phyloP scores from a whole-genome alignment of 2,888 invertebrate genomes.

The Agonopterix subpropinquella region DNA sequence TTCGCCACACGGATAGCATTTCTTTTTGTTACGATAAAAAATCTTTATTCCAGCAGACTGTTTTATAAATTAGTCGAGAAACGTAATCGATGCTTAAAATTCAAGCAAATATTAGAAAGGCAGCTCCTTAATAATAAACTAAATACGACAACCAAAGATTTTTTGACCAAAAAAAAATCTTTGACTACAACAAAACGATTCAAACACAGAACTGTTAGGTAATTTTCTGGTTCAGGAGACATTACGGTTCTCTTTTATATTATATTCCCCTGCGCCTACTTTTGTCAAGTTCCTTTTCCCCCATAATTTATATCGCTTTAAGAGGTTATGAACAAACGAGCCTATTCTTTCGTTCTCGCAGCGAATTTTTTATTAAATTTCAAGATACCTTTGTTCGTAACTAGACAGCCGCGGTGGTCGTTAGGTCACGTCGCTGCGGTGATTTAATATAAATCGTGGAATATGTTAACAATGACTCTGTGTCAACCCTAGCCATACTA shows the following conservation, averaged over 20 bases:
- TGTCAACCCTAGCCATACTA: slow-evolving; percentile 41
- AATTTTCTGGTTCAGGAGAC: slow-evolving; percentile 35
- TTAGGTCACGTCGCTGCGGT: slow-evolving; percentile 27
- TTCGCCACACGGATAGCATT: too few relatives aligned
- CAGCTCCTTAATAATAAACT: slow-evolving; percentile 1
- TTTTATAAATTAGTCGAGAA: too few relatives aligned
- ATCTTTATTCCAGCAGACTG: too few relatives aligned
- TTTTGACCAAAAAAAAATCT: too few relatives aligned
- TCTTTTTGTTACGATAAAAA: too few relatives aligned
- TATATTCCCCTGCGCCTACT: slow-evolving; percentile 23
- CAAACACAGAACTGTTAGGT: slow-evolving; percentile 30
- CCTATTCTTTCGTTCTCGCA: slow-evolving; percentile 29
- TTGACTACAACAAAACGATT: slow-evolving; percentile 25
- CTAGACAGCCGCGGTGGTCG: slow-evolving; percentile 34
- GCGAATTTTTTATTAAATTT: slow-evolving; percentile 24
- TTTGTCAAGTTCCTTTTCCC: slow-evolving; percentile 18
- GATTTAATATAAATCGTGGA: slow-evolving; percentile 30
- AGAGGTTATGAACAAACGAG: slow-evolving; percentile 36
- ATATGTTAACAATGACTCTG: slow-evolving; percentile 31
- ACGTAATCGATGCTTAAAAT: too few relatives aligned
- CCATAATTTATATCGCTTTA: slow-evolving; percentile 42
- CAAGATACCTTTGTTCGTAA: slow-evolving; percentile 25
- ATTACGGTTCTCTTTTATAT: slow-evolving; percentile 28
- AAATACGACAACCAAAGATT: slow-evolving; percentile 21
- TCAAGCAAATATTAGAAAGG: not conserved